Base-by-base conservation (phyloP, 2,113 vertebrate species). In the Oenanthe melanoleuca region DNA sequence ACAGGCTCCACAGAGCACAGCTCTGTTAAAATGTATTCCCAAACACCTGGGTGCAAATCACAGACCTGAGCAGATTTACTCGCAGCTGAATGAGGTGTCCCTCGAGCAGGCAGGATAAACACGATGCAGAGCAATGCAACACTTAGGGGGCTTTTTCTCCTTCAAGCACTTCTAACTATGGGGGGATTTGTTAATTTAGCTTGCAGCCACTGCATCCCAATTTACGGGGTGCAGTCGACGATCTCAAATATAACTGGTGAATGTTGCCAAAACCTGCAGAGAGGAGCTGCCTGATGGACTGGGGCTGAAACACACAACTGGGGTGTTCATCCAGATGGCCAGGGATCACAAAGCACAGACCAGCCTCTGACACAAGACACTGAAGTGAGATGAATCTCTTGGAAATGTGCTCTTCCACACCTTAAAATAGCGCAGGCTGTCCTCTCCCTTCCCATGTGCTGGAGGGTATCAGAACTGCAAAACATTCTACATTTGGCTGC, bases 381-480 rank as follows among this genome's bases (percentile, higher is more conserved):
- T 14, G 25, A 69, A 75, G 59, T 4, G 55, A 77, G 56, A 71
- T 37, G 25, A 50, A 63, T 88, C 86, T 86, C 85, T 92, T 74
- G 67, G 64, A 78, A 88, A 66, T 31, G 18, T 1, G 47, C 86
- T 95, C 67, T 63, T 70, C 82, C 40, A 40, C 82, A 64, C 85
- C 92, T 60, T 74, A 86, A 92, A 91, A 94, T 37, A 80, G 75
- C 37, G 0, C 92, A 73, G 88, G 84, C 87, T 88, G 89, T 79
- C 87, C 93, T 80, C 22, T 24, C 65, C 85, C 75, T 86, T 63
- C 88, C 85, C 86, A 61, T 31, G 52, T 80, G 84, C 96, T 78
- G 79, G 64, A 86, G 72, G 92, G 64, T 72, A 74, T 34, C 67
- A 85, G 86, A 93, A 60, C 91, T 56, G 77, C 77, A 69, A 73